Conservation (phyloP, 1,140 invertebrate species). For the Nebria ingens region DNA sequence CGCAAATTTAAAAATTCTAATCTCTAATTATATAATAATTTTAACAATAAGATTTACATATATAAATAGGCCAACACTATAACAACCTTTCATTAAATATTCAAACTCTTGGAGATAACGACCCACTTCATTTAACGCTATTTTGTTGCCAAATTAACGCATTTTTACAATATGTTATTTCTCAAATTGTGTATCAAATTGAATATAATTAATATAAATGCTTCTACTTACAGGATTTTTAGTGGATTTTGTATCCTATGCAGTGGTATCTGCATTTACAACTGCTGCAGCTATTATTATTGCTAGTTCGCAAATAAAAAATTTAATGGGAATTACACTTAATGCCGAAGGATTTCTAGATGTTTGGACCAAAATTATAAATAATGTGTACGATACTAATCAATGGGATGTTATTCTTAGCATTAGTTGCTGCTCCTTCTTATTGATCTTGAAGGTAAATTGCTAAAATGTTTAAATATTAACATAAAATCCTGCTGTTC, state of each 20-base stretch:
- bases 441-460: conserved; percentile 52
- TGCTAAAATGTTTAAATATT: neutral
- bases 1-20: no score
- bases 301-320: conserved; percentile 69
- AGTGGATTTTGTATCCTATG: conserved; percentile 74
- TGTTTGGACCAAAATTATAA: conserved; percentile 43
- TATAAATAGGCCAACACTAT: no score
- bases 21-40: no score
- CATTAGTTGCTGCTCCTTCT: conserved; percentile 46
- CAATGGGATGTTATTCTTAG: conserved; percentile 52
- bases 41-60: no score
- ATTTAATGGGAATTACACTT: conserved; percentile 54
- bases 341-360: conserved; percentile 49
- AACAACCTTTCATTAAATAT: no score
- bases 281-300: conserved; percentile 79
- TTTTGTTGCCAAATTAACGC: neutral
- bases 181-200: conserved; percentile 6
- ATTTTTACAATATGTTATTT: conserved; percentile 9
- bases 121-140: no score
- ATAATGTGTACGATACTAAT: conserved; percentile 41
- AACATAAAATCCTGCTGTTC: no score
- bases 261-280: conserved; percentile 79
- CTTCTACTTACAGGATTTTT: conserved; percentile 56
- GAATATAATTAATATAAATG: neutral
- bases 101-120: no score